Conservation (phyloP, 2,888 invertebrate species). For the Corythucha ciliata region DNA sequence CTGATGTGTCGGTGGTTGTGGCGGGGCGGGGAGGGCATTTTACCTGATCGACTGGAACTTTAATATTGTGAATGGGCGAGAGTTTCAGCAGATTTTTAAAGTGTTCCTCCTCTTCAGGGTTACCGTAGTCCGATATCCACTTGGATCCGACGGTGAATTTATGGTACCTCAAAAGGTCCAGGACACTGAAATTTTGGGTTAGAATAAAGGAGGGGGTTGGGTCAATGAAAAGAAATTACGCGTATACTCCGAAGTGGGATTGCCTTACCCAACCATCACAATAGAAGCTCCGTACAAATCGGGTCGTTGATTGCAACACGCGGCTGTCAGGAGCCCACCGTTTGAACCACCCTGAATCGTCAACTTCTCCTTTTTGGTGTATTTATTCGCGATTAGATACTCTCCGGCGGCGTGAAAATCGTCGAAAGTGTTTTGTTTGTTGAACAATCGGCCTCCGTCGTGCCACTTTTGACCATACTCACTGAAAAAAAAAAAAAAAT, state of each 20-base stretch:
- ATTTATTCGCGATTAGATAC: slow-evolving; percentile 70
- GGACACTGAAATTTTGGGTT: slow-evolving; percentile 56
- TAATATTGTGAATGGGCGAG: slow-evolving; percentile 90
- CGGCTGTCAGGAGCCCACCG: slow-evolving; percentile 91
- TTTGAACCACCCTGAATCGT: slow-evolving; percentile 93
- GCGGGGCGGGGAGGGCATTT: slow-evolving; percentile 34
- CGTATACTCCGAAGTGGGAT: background rate
- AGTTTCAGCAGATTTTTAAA: slow-evolving; percentile 76
- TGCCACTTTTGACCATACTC: slow-evolving; percentile 99
- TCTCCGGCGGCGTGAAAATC: slow-evolving; percentile 91
- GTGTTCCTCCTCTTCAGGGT: slow-evolving; percentile 74
- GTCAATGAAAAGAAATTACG: background rate
- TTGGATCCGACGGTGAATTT: slow-evolving; percentile 97
- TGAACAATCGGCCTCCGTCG: slow-evolving; percentile 76
- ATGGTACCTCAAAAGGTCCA: slow-evolving; percentile 96
- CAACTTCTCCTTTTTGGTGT: slow-evolving; percentile 63
- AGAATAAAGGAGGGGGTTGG: background rate
- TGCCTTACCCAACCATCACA: slow-evolving; percentile 42
- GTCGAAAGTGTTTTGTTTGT: slow-evolving; percentile 96
- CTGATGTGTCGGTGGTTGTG: no score
- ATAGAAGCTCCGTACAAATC: slow-evolving; percentile 88
- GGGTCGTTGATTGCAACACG: slow-evolving; percentile 89
- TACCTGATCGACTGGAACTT: slow-evolving; percentile 49
- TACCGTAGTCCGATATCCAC: slow-evolving; percentile 94
- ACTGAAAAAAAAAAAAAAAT: slow-evolving; percentile 44